Evolutionary conservation across 2,888 invertebrate species (phyloP).

Genomic region (Lutraria lutraria): DNA sequence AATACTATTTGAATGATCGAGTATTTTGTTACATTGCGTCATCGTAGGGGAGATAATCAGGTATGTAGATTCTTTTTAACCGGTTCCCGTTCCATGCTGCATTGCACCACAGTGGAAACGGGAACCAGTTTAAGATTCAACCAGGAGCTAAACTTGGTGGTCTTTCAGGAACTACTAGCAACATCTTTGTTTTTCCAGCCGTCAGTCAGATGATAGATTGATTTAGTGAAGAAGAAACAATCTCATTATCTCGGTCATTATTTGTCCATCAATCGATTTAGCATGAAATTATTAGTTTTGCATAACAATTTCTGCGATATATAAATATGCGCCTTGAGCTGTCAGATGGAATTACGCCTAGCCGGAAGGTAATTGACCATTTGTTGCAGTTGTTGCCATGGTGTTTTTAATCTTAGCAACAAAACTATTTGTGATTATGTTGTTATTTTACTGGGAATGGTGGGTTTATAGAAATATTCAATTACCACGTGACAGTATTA

Average conservation of each 20-base stretch:
- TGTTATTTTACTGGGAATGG: not conserved
- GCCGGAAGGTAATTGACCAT: not conserved
- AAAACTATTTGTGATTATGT: not conserved
- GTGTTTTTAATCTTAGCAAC: not conserved
- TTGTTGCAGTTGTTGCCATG: not conserved
- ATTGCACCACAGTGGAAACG: too few species aligned
- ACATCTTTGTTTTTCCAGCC: conserved; percentile 32
- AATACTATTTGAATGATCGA: not conserved
- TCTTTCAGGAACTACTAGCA: not conserved
- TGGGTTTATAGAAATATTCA: too few species aligned
- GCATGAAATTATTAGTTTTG: conserved; percentile 51
- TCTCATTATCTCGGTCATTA: conserved; percentile 51
- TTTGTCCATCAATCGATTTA: conserved; percentile 57
- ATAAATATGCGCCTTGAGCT: conserved; percentile 2
- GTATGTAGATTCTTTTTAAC: not conserved
- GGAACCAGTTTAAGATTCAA: too few species aligned
- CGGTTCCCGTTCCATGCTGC: too few species aligned
- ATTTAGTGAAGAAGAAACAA: conserved; percentile 26
- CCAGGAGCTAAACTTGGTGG: not conserved
- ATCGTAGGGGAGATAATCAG: not conserved
- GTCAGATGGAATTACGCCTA: conserved; percentile 34
- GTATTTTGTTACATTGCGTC: not conserved
- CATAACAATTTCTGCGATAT: conserved; percentile 39
- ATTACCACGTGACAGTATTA: too few species aligned
- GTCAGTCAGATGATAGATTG: conserved; percentile 49